Evolutionary conservation across 2,113 vertebrate species (phyloP).

Genomic region (Hucho hucho): DNA sequence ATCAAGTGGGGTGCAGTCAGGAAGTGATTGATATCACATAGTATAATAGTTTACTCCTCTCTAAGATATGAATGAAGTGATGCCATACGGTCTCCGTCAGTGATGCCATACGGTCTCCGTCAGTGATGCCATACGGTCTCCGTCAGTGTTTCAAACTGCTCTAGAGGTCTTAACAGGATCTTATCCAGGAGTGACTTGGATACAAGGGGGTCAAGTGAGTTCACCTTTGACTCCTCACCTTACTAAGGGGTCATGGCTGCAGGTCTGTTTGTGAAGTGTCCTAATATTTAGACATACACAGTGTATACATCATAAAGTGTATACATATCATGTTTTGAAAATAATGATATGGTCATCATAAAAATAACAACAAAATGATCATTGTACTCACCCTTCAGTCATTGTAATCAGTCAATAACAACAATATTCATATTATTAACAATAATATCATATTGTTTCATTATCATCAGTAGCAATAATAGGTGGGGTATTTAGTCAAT

Average conservation of each 20-base stretch:
- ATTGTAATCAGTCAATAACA: too few species aligned
- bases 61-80: too few species aligned
- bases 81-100: too few species aligned
- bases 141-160: background rate
- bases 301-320: background rate
- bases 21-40: too few species aligned
- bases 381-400: too few species aligned
- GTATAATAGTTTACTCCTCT: too few species aligned
- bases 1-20: background rate
- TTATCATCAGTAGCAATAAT: background rate
- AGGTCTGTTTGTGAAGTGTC: background rate
- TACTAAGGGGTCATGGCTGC: constrained; percentile 22
- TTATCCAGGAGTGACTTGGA: constrained; percentile 22
- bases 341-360: too few species aligned
- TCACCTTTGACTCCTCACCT: constrained; percentile 32
- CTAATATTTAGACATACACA: background rate
- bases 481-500: background rate
- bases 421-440: too few species aligned
- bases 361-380: too few species aligned
- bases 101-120: background rate
- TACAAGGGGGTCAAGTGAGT: constrained; percentile 33
- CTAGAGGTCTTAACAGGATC: constrained; percentile 11
- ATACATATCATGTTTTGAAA: too few species aligned
- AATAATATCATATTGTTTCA: background rate
- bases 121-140: background rate